Conservation (phyloP, 2,113 vertebrate species). For the Carettochelys insculpta region DNA sequence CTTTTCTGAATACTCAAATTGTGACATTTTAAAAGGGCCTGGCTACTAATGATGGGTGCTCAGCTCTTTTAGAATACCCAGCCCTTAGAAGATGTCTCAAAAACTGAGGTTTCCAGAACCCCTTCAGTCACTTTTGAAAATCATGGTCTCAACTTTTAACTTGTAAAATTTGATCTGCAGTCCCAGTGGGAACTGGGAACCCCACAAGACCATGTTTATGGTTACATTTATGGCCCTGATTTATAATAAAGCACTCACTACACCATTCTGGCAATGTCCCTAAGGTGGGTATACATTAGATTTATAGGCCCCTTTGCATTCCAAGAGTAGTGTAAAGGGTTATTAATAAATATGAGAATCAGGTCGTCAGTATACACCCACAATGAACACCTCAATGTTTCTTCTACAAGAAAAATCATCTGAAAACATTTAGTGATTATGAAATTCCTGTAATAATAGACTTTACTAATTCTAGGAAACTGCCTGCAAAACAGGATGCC, state of each 20-base stretch:
- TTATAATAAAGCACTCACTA: neutral
- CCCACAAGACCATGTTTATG: neutral
- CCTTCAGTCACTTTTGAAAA: neutral
- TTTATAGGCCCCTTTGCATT: neutral
- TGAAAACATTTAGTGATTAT: neutral
- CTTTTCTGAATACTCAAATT: neutral
- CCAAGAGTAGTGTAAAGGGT: neutral
- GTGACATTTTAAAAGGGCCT: neutral
- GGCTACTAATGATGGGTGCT: neutral
- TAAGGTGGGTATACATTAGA: neutral
- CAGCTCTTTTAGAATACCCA: neutral
- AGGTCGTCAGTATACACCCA: neutral
- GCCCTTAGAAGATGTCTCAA: neutral
- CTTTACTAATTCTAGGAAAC: neutral
- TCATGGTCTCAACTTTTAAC: neutral
- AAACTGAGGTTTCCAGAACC: neutral
- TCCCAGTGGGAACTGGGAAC: neutral
- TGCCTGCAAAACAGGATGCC: slow-evolving; percentile 29
- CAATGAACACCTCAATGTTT: neutral
- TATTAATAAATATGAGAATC: neutral
- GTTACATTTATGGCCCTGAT: neutral
- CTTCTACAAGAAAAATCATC: neutral
- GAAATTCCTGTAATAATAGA: neutral
- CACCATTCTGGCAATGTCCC: neutral
- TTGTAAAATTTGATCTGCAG: neutral